Conservation (phyloP, 2,888 invertebrate genomes). For the Loripinus fragilis region DNA sequence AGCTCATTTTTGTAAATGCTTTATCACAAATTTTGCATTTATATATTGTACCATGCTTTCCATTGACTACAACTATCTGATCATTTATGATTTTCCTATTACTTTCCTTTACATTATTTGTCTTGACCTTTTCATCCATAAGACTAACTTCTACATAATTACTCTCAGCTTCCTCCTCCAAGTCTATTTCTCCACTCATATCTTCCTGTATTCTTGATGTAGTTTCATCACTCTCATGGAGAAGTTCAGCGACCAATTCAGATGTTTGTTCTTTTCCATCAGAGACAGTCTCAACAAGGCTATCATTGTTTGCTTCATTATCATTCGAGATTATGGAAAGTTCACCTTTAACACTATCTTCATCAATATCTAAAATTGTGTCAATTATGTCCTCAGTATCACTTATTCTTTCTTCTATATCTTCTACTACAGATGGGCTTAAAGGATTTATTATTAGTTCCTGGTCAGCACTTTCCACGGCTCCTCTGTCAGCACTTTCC, state of each 20-base stretch:
- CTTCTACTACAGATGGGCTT: neutral
- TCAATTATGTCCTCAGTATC: neutral
- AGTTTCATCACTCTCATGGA: neutral
- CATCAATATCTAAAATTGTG: neutral
- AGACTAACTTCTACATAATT: neutral
- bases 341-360: neutral
- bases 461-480: too few relatives aligned
- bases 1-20: slow-evolving; percentile 84
- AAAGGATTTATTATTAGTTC: neutral
- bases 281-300: neutral
- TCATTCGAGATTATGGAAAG: neutral
- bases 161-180: neutral
- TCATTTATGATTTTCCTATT: neutral
- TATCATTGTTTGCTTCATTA: neutral
- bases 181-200: slow-evolving; percentile 7
- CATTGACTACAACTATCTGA: neutral
- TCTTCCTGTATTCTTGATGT: neutral
- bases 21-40: slow-evolving; percentile 80
- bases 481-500: too few relatives aligned
- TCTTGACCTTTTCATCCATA: slow-evolving; percentile 1
- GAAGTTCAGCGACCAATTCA: neutral
- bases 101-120: neutral
- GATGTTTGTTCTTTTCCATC: neutral
- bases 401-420: neutral
- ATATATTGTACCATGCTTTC: slow-evolving; percentile 48